These are phyloP conservation scores for Eucidaris tribuloides DNA, from an alignment of 35 echinoderm and acorn worm species.

Conservation along the genomic window DNA sequence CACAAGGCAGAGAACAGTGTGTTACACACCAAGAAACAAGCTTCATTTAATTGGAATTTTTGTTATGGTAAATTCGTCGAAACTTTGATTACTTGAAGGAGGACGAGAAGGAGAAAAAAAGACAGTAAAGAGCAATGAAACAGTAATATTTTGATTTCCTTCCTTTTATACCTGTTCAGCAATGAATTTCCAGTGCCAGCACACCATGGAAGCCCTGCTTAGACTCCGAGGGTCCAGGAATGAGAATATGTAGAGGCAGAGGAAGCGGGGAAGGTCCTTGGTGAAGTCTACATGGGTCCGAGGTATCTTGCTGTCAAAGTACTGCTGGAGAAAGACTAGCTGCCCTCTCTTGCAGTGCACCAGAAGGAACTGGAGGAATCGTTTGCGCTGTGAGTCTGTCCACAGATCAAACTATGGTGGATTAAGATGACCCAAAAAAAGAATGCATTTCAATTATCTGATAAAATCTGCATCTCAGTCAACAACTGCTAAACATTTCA, in stretches of 20 bases:
- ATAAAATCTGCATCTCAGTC: neutral
- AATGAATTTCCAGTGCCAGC: conserved; percentile 98
- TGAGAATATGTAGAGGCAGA: conserved; percentile 92
- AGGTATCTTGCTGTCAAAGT: conserved; percentile 74
- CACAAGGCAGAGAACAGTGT: too few relatives aligned
- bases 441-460: neutral
- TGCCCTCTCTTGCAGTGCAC: conserved; percentile 68
- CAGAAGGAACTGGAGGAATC: conserved; percentile 81
- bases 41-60: too few relatives aligned
- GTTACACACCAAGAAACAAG: too few relatives aligned
- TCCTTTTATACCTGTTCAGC: conserved; percentile 96
- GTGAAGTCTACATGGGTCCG: conserved; percentile 85
- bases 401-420: conserved; percentile 86
- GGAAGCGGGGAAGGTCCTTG: conserved; percentile 67
- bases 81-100: too few relatives aligned
- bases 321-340: conserved; percentile 76
- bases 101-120: too few relatives aligned
- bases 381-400: conserved; percentile 90
- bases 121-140: too few relatives aligned
- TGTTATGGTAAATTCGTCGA: too few relatives aligned
- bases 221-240: conserved; percentile 93
- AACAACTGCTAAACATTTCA: neutral
- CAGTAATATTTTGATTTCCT: too few relatives aligned
- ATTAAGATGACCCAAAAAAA: neutral
- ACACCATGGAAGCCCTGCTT: conserved; percentile 75